phyloP scores from a whole-genome alignment of 2,888 invertebrate species.

The Callinectes sapidus region DNA sequence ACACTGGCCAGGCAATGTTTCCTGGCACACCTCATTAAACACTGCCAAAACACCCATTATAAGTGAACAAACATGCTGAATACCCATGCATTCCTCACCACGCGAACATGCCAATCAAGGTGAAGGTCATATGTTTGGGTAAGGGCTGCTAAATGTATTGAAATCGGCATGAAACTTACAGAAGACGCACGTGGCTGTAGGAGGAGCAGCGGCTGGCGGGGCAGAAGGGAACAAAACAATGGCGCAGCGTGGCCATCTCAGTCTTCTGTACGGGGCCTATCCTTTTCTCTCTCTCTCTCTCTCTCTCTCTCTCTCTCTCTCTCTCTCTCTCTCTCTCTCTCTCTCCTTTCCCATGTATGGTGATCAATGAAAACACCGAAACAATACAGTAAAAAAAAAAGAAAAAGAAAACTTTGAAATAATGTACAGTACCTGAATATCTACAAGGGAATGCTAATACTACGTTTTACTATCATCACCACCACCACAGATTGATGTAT shows the following conservation, averaged over 20 bases:
- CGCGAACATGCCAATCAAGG: background rate
- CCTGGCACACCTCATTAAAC: background rate
- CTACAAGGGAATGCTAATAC: too few relatives aligned
- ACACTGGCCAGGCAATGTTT: background rate
- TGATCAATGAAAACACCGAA: background rate
- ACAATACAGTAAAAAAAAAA: too few relatives aligned
- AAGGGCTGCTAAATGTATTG: background rate
- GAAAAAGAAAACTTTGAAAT: too few relatives aligned
- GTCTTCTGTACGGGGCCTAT: background rate
- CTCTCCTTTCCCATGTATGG: background rate
- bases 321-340: too few relatives aligned
- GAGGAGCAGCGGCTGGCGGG: background rate
- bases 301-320: too few relatives aligned
- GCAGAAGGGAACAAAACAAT: background rate
- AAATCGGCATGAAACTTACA: background rate
- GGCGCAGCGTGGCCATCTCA: background rate
- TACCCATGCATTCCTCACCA: background rate
- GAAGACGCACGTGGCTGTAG: slow-evolving; percentile 3
- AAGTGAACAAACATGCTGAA: background rate
- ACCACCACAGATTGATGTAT: too few relatives aligned
- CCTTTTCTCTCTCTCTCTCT: too few relatives aligned
- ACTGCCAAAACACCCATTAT: background rate
- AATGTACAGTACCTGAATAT: too few relatives aligned
- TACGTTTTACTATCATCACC: too few relatives aligned
- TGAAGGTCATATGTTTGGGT: background rate